These are phyloP conservation scores for Picus viridis DNA, from an alignment of 2,797 vertebrate genomes.

Conservation along the genomic window DNA sequence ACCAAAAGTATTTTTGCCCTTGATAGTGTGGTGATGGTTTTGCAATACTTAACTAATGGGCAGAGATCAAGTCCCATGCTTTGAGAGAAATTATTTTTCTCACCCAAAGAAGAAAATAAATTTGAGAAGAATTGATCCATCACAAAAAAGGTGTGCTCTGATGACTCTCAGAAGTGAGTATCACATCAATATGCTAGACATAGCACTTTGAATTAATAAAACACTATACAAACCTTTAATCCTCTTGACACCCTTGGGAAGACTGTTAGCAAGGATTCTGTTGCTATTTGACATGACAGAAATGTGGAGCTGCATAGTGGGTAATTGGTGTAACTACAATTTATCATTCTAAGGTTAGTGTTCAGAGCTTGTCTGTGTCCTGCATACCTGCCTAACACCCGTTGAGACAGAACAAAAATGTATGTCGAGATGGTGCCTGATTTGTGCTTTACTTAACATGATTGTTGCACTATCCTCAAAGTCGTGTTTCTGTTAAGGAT, in stretches of 20 bases:
- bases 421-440: neutral
- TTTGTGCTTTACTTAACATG: neutral
- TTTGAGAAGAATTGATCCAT: neutral
- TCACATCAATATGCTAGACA: neutral
- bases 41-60: neutral
- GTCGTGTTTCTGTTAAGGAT: neutral
- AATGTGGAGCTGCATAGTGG: neutral
- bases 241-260: neutral
- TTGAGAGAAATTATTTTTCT: neutral
- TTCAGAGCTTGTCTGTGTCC: neutral
- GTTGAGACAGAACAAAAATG: neutral
- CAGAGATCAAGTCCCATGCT: neutral
- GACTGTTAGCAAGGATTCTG: neutral
- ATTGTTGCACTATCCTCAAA: neutral
- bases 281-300: neutral
- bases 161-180: neutral
- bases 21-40: too few relatives aligned
- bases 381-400: neutral
- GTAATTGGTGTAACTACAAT: neutral
- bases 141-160: neutral
- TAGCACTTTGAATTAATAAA: neutral
- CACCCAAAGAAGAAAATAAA: neutral
- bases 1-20: too few relatives aligned
- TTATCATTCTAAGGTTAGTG: neutral
- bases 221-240: neutral